Evolutionary conservation across 2,888 invertebrate genomes (phyloP).

Genomic region (Ophion costatus): DNA sequence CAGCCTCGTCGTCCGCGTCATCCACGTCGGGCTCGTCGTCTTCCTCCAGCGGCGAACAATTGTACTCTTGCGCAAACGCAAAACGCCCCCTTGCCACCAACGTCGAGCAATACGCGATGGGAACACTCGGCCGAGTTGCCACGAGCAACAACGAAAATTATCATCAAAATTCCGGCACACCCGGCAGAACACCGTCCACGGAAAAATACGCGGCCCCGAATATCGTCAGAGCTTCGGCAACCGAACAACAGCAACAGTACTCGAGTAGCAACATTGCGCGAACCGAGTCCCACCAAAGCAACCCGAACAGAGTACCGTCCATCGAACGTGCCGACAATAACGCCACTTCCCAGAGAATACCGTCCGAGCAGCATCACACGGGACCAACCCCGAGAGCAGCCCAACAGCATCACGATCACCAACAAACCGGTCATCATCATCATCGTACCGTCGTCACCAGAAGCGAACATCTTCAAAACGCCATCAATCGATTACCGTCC

Average conservation of each 20-base stretch:
- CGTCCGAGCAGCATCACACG: conserved; percentile 78
- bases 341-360: conserved; percentile 79
- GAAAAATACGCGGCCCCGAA: conserved; percentile 73
- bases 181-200: conserved; percentile 71
- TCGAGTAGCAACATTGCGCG: conserved; percentile 68
- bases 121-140: conserved; percentile 69
- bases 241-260: conserved; percentile 63
- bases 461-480: conserved; percentile 73
- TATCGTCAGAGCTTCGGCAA: conserved; percentile 62
- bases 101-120: conserved; percentile 65
- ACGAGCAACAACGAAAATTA: conserved; percentile 74
- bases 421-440: conserved; percentile 68
- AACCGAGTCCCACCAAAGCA: conserved; percentile 75
- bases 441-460: conserved; percentile 67
- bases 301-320: conserved; percentile 78
- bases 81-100: conserved; percentile 23
- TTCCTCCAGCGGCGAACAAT: conserved; percentile 47
- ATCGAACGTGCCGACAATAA: conserved; percentile 70
- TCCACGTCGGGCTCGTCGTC: conserved; percentile 3
- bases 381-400: conserved; percentile 35
- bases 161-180: conserved; percentile 66
- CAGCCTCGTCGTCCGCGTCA: conserved; percentile 8
- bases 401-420: conserved; percentile 66
- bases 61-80: conserved; percentile 19
- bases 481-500: conserved; percentile 77